These are phyloP conservation scores for Acanthurus leucopareius DNA, from an alignment of 2,797 vertebrate species.

Conservation along the genomic window DNA sequence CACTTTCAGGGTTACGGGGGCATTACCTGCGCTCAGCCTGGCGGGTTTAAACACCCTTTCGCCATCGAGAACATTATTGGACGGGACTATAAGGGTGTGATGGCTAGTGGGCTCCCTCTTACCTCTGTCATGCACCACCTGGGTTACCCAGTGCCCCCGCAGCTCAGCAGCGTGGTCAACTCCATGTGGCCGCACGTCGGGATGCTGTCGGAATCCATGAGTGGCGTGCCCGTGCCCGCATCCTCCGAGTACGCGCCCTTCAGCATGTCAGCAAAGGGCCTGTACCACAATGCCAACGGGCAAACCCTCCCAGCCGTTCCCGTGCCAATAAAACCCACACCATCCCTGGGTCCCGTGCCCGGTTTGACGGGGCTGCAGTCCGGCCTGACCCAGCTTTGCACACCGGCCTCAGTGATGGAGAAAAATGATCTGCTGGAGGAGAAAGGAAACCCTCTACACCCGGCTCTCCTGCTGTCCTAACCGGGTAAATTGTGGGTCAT, in stretches of 20 bases:
- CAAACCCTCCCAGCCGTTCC: conserved; percentile 94
- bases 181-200: conserved; percentile 97
- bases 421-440: conserved; percentile 86
- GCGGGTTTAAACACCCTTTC: conserved; percentile 96
- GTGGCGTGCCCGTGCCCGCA: conserved; percentile 84
- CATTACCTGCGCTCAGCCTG: conserved; percentile 86
- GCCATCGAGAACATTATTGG: conserved; percentile 98
- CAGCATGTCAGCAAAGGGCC: conserved; percentile 92
- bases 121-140: conserved; percentile 98
- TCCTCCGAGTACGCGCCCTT: conserved; percentile 93
- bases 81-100: conserved; percentile 95
- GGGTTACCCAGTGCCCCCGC: conserved; percentile 93
- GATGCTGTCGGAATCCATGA: conserved; percentile 91
- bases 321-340: conserved; percentile 95
- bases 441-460: conserved; percentile 89
- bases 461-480: conserved; percentile 90
- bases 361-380: conserved; percentile 85
- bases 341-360: conserved; percentile 85
- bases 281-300: conserved; percentile 88
- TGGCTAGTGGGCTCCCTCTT: conserved; percentile 92
- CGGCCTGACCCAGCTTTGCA: conserved; percentile 85
- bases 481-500: conserved; percentile 57
- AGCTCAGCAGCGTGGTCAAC: conserved; percentile 92
- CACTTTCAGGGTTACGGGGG: conserved; percentile 92
- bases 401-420: conserved; percentile 86